Conservation (phyloP, 2,888 invertebrate genomes). For the Epistrophe grossulariae region DNA sequence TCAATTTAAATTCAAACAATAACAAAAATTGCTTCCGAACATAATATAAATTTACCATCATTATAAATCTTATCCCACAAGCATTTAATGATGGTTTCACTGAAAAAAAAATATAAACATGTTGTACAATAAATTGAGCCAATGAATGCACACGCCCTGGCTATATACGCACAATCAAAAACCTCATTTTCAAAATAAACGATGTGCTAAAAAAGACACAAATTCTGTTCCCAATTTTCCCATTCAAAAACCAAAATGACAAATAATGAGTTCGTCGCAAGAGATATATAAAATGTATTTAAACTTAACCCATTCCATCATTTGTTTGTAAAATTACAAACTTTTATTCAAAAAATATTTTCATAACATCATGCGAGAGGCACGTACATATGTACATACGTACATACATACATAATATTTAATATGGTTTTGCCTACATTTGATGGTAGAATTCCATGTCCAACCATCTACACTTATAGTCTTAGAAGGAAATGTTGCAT, state of each 20-base stretch:
- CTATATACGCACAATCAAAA: constrained; percentile 24
- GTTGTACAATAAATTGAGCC: constrained; percentile 47
- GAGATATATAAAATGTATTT: constrained; percentile 18
- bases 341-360: constrained; percentile 48
- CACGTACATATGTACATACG: no score
- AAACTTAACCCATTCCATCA: not conserved
- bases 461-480: constrained; percentile 41
- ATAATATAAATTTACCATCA: constrained; percentile 1
- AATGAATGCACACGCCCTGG: not conserved
- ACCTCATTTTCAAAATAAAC: constrained; percentile 53
- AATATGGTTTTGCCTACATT: not conserved
- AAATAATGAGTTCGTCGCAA: constrained; percentile 53
- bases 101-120: constrained; percentile 23
- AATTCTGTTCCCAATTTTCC: constrained; percentile 45
- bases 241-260: constrained; percentile 59
- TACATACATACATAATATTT: not conserved
- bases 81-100: not conserved
- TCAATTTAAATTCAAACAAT: constrained; percentile 1
- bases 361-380: constrained; percentile 53
- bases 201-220: constrained; percentile 57
- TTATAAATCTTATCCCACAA: constrained; percentile 31
- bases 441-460: constrained; percentile 41
- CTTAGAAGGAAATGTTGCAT: not conserved
- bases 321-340: constrained; percentile 39
- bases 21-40: not conserved